phyloP scores from a whole-genome alignment of 2,113 vertebrate genomes.

The Podarcis muralis region DNA sequence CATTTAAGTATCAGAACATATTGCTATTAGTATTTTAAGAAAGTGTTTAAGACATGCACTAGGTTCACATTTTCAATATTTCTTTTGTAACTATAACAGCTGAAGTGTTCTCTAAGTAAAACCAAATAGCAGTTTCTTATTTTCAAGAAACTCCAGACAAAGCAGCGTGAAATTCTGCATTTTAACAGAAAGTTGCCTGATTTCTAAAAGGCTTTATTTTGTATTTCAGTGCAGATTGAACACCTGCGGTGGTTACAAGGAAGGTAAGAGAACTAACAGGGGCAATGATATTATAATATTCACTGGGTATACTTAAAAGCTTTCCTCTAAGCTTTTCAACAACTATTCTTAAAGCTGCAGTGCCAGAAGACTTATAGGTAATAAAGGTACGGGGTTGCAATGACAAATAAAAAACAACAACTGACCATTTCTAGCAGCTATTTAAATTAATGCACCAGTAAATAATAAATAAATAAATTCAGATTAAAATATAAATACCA shows the following conservation, averaged over 20 bases:
- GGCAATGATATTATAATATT: not conserved
- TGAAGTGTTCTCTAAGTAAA: not conserved
- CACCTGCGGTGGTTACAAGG: not conserved
- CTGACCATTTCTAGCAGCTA: not conserved
- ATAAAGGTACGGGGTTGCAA: rapidly evolving
- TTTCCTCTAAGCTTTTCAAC: not conserved
- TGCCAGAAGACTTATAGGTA: not conserved
- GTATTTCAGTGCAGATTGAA: not conserved
- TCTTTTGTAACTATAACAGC: not conserved
- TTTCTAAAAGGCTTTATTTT: not conserved
- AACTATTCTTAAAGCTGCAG: not conserved
- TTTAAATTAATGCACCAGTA: not conserved
- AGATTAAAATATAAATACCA: not conserved
- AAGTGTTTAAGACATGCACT: not conserved
- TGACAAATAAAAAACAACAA: not conserved
- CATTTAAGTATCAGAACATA: not conserved
- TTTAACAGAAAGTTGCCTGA: not conserved
- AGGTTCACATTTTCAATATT: not conserved
- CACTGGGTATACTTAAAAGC: not conserved
- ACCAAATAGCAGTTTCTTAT: not conserved
- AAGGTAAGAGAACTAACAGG: not conserved
- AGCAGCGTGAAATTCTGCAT: not conserved
- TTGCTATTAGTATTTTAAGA: not conserved
- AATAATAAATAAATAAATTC: not conserved
- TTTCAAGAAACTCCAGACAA: not conserved